Evolutionary conservation across 2,113 vertebrate species (phyloP).

Genomic region (Pomatorhinus ruficollis): DNA sequence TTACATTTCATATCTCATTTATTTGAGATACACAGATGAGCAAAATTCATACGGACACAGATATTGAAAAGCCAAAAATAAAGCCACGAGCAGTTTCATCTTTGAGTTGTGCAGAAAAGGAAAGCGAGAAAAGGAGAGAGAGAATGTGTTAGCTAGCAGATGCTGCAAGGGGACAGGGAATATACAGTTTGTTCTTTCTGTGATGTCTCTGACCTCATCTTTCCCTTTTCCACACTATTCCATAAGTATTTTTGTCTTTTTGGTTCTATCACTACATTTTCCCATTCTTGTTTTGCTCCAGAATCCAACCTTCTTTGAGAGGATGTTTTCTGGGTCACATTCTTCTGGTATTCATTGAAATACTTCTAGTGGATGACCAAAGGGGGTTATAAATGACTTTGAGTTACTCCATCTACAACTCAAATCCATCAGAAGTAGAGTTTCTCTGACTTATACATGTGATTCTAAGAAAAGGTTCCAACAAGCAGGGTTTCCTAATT

Average conservation of each 20-base stretch:
- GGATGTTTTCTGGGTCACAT: background rate
- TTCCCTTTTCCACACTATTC: background rate
- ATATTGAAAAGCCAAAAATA: slow-evolving; percentile 64
- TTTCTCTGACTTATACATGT: background rate
- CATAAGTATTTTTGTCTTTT: background rate
- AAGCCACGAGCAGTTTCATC: slow-evolving; percentile 46
- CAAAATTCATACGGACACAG: slow-evolving; percentile 33
- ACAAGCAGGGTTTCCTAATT: background rate
- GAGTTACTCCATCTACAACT: background rate
- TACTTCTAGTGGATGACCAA: background rate
- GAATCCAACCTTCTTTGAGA: background rate
- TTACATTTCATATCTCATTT: slow-evolving; percentile 64
- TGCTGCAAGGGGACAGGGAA: slow-evolving; percentile 38
- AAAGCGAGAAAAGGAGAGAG: slow-evolving; percentile 55
- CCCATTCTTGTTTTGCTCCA: background rate
- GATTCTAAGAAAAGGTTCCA: background rate
- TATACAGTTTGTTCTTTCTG: slow-evolving; percentile 56
- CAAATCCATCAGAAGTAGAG: background rate
- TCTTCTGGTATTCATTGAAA: background rate
- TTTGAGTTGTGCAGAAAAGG: slow-evolving; percentile 47
- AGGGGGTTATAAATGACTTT: background rate
- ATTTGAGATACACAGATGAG: slow-evolving; percentile 54
- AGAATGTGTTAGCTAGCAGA: slow-evolving; percentile 57
- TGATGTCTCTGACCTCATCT: slow-evolving; percentile 43
- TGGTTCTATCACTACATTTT: background rate